Base-by-base conservation (phyloP, 2,888 invertebrate genomes). In the Phyllotreta cruciferae region DNA sequence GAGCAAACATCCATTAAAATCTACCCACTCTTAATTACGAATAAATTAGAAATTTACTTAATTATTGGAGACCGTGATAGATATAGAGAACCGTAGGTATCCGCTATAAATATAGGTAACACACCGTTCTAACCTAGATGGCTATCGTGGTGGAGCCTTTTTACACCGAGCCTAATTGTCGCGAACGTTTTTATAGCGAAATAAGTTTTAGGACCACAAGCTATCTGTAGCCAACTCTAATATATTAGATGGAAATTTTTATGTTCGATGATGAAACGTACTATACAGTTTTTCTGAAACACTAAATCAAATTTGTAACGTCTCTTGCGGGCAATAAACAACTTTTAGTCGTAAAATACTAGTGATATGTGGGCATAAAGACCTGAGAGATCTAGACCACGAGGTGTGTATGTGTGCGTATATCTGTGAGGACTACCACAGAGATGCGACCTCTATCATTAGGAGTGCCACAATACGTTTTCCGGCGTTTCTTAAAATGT, bases 11-110 rank as follows among this genome's bases (percentile, higher is more conserved):
- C 61, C 66, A 69, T 70, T 72, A 65, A 67, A 66, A 66, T 63
- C 69, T 53, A 63, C 73, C 73, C 73, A 73, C 73, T 70, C 71
- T 63, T 69, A 68, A 73, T 73, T 71, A 69, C 66, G 73, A 68
- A 73, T 73, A 73, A 73, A 71, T 73, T 73, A 71, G 66, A 44
- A 50, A 64, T 64, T 56, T 50, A 45, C 54, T 56, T 52, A 61
- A 65, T 62, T 58, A 58, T 42, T 54, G 47, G 38, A 54, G 13
- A 60, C 34, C 39, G 56, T 37, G 55, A 60, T 60, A 54, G 42
- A 10, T 42, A 66, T 42, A 66, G 58, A 36, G 54, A 24, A 24
- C 24, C 24, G 24, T 24, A 24, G 24, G 13, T 61, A 61, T 61
- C 49, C 55, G 41, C 55, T 45, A 42, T 44, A 14, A 47, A 44